Percentiles rank a stretch among this genome's conserved stretches.
Evolutionary conservation across 35 echinoderm and acorn worm genomes (phyloP).

Genomic region (Antedon bifida): DNA sequence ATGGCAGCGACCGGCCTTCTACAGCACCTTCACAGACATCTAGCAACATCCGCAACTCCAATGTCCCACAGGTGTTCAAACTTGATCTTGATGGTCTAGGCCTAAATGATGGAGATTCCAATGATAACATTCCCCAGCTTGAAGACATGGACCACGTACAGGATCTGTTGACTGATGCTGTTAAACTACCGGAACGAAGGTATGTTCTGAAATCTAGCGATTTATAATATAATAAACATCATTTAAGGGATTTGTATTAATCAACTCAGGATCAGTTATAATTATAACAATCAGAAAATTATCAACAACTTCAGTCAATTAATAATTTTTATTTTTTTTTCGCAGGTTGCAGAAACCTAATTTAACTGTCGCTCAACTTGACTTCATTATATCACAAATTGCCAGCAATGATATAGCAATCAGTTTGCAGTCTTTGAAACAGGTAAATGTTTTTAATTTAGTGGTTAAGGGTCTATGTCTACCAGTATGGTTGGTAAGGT

Average conservation of each 20-base stretch:
- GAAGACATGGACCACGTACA: constrained; percentile 52
- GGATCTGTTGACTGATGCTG: constrained; percentile 35
- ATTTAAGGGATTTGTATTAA: too few relatives aligned
- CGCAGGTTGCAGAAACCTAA: background rate
- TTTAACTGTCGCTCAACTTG: constrained; percentile 34
- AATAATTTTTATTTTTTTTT: background rate
- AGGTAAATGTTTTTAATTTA: constrained; percentile 56
- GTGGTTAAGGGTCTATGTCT: too few relatives aligned
- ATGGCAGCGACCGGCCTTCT: constrained; percentile 16
- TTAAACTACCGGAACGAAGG: constrained; percentile 59
- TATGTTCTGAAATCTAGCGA: too few relatives aligned
- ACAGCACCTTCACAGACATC: constrained; percentile 31
- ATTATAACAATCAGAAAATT: too few relatives aligned
- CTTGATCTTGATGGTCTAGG: constrained; percentile 68
- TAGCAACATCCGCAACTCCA: background rate
- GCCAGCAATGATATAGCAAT: constrained; percentile 85
- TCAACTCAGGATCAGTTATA: too few relatives aligned
- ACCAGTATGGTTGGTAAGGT: too few relatives aligned
- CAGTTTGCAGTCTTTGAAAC: constrained; percentile 83
- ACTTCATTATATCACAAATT: constrained; percentile 86
- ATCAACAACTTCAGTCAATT: too few relatives aligned
- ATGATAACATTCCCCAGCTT: constrained; percentile 24
- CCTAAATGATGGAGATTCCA: constrained; percentile 21
- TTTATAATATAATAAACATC: too few relatives aligned
- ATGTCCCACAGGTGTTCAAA: constrained; percentile 46